Base-by-base conservation (phyloP, 2,888 invertebrate species). In the Lycocerus yunnanus region DNA sequence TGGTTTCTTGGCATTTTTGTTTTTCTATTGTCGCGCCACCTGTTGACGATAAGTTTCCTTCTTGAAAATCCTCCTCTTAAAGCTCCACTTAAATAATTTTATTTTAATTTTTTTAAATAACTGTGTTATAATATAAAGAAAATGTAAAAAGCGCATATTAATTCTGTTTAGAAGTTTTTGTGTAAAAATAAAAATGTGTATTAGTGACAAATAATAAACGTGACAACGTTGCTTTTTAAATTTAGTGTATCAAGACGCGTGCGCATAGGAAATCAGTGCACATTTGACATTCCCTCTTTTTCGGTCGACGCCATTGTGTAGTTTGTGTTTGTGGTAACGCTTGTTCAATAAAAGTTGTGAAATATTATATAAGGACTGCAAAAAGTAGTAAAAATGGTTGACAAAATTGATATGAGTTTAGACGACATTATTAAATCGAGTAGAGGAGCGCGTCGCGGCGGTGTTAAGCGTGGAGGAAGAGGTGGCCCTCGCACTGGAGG, bases 361-460 rank as follows among this genome's bases (percentile, higher is more conserved):
- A 20, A 65, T 15, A 58, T 43, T 66, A 58, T 27, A 72, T 16
- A 15, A 61, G 15, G 11, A 11, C 43, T 63, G 3, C 6, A 24
- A 21, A 66, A 69, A n/a, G 14, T 43, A 11, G 86, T 83, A 81
- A 93, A 90, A 88, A 96, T 97, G 96, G 94, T 94, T 83, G 96
- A 97, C 85, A 97, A 95, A 90, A 95, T 98, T 88, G 98, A 98
- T 88, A 95, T 98, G 95, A 97, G 97, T 85, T 91, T 98, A 81
- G 98, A 98, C 87, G 98, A 98, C 82, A 97, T 98, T 77, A 98
- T 98, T 83, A 97, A 95, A 89, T 93, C 93, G 84, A 94, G 91
- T 82, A 95, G 93, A 88, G 90, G 72, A 16, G 3, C 90, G 77
- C 90, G 92, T 78, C 89, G 93, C 79, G 90, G 92, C 70, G 90